Base-by-base conservation (phyloP, 2,113 vertebrate genomes). In the Seriola dumerili region DNA sequence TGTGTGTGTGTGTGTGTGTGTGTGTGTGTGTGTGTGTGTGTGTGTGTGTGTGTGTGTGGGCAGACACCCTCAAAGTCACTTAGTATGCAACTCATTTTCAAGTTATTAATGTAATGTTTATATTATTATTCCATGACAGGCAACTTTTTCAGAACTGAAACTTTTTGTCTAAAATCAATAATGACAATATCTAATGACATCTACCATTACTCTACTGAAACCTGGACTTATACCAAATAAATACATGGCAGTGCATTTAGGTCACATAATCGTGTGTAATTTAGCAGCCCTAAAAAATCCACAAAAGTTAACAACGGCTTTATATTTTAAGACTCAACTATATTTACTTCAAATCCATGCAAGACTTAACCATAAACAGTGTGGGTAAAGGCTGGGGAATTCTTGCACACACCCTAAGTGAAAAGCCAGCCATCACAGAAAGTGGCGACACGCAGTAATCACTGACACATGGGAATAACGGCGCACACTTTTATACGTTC, bases 231-330 rank as follows among this genome's bases (percentile, higher is more conserved):
- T n/a, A 54, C 19, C 52, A 54, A n/a, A 57, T 57, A 57, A 25
- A 12, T 25, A 57, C n/a, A 10, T 23, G n/a, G n/a, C 0, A 23
- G 50, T n/a, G 19, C 11, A 54, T 54, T 78, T 34, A 52, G 76
- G 71, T 46, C 21, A 1, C n/a, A 4, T 71, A 16, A 65, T 75
- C 52, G 54, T 74, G 17, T 74, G 9, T 40, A 68, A 61, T 76
- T 69, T 58, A 71, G 52, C 58, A 59, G 74, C 63, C 10, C 14
- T 12, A 65, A 48, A 48, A 21, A 66, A 38, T 12, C 19, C 23
- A 44, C 29, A 12, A 14, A 50, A 17, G 12, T 57, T 42, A 25
- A 75, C 25, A 4, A 62, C 29, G n/a, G 40, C 54, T 65, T 42
- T 63, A 68, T 71, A 75, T 38, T 44, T 23, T 44, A 32, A 44